phyloP scores from a whole-genome alignment of 2,888 invertebrate genomes.

The Choreutis nemorana region DNA sequence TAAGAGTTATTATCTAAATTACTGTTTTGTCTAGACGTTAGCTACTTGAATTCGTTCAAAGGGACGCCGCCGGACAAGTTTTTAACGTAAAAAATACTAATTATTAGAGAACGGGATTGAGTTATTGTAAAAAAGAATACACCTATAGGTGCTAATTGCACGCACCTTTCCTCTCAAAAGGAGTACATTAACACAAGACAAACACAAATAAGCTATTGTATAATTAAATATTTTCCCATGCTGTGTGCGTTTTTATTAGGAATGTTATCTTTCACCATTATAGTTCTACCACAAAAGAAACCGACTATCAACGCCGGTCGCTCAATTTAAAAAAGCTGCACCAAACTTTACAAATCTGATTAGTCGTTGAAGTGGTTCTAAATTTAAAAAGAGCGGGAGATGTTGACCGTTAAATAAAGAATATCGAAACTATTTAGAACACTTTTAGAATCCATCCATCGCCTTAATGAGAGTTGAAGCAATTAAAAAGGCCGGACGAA shows the following conservation, averaged over 20 bases:
- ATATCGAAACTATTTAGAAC: slow-evolving; percentile 42
- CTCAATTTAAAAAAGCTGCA: slow-evolving; percentile 26
- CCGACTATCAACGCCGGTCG: slow-evolving; percentile 34
- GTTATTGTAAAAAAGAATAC: slow-evolving; percentile 43
- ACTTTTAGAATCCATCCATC: slow-evolving; percentile 45
- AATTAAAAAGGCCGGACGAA: slow-evolving; percentile 12
- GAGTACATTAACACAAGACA: slow-evolving; percentile 61
- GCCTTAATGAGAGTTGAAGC: slow-evolving; percentile 45
- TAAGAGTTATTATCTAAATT: slow-evolving; percentile 39
- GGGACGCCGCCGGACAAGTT: slow-evolving; percentile 11
- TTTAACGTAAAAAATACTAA: slow-evolving; percentile 16
- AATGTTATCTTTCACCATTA: slow-evolving; percentile 25
- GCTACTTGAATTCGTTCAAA: slow-evolving; percentile 12
- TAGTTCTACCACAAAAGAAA: slow-evolving; percentile 37
- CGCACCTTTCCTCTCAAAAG: slow-evolving; percentile 44
- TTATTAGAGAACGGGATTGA: slow-evolving; percentile 36
- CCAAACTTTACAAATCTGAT: slow-evolving; percentile 59
- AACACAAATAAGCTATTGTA: slow-evolving; percentile 64
- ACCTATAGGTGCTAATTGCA: slow-evolving; percentile 49
- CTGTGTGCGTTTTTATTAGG: slow-evolving; percentile 22
- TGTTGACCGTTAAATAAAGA: slow-evolving; percentile 26
- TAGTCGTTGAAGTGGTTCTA: slow-evolving; percentile 59
- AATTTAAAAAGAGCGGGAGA: slow-evolving; percentile 47
- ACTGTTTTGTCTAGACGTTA: slow-evolving; percentile 34
- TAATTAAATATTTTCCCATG: slow-evolving; percentile 66